A percentile compares a stretch with the other conserved stretches of the same genome.
Conservation (phyloP, 2,113 vertebrate genomes). For the Nothocercus julius region DNA sequence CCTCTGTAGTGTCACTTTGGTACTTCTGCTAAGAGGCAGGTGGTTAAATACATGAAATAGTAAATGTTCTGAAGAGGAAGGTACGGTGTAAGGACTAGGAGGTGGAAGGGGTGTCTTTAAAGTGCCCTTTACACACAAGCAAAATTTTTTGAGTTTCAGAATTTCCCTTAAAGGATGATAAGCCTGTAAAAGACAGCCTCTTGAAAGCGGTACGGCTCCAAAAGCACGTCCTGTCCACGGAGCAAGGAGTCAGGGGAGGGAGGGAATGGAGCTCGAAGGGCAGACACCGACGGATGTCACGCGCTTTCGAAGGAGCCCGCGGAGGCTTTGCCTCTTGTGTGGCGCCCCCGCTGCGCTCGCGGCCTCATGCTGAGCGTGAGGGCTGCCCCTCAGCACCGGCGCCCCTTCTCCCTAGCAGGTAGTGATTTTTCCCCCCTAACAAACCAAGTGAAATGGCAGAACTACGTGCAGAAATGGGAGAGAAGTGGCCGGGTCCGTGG, state of each 20-base stretch:
- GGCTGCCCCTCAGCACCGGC: neutral
- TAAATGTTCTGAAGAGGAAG: constrained; percentile 7
- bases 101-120: neutral
- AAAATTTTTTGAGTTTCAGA: neutral
- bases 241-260: neutral
- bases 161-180: neutral
- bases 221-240: neutral
- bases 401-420: neutral
- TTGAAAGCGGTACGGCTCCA: constrained; percentile 48
- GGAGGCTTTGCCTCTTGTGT: neutral
- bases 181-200: neutral
- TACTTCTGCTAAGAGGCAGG: constrained; percentile 9
- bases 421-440: neutral
- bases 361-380: neutral
- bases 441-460: neutral
- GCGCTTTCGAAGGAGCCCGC: neutral
- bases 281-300: neutral
- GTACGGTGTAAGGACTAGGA: constrained; percentile 2
- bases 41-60: neutral
- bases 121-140: neutral
- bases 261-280: neutral
- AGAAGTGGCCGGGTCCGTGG: neutral
- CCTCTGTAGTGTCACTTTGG: constrained; percentile 23
- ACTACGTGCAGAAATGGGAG: neutral
- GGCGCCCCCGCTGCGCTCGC: neutral